Base-by-base conservation (phyloP, 2,113 vertebrate species). In the Trogon melanurus region DNA sequence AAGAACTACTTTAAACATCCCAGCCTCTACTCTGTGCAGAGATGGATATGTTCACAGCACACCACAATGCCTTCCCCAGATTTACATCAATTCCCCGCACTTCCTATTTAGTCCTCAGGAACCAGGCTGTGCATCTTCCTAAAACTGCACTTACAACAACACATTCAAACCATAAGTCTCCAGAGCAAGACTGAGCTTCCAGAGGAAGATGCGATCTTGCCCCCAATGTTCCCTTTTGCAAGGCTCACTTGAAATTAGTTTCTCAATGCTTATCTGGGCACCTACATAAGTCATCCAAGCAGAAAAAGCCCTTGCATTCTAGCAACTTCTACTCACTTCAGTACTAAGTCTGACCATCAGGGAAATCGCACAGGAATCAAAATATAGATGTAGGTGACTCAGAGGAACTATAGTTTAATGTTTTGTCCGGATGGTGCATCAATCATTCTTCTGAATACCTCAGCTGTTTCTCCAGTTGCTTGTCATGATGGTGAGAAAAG, bases 391-490 rank as follows among this genome's bases (percentile, higher is more conserved):
- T 38, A 71, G 14, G 18, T 9, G 5, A 56, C 38, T 45, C 50
- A 20, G n/a, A 62, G n/a, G 30, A 69, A 41, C 34, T 73, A 51
- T 1, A 41, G 19, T 48, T 88, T 32, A 45, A 15, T 86, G 51
- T 75, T 64, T 75, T 91, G 56, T 36, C 23, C 57, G 82, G 48
- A 53, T 73, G 34, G 18, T 14, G 27, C 26, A 56, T 78, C 13
- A 58, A 17, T 3, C 2, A 82, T 89, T 85, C 38, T 88, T 93
- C 84, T 76, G 45, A 96, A 79, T 75, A 91, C 36, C 79, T 79
- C 71, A 89, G 29, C 18, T 64, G 27, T 22, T 95, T 88, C 21
- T 56, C 22, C 30, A 36, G 3, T n/a, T 73, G 22, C 22, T 71
- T 76, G 30, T 61, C 81, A 92, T 0, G 0, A 58, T 25, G 4